phyloP scores from a whole-genome alignment of 2,113 vertebrate genomes.

The Pampusana beccarii region DNA sequence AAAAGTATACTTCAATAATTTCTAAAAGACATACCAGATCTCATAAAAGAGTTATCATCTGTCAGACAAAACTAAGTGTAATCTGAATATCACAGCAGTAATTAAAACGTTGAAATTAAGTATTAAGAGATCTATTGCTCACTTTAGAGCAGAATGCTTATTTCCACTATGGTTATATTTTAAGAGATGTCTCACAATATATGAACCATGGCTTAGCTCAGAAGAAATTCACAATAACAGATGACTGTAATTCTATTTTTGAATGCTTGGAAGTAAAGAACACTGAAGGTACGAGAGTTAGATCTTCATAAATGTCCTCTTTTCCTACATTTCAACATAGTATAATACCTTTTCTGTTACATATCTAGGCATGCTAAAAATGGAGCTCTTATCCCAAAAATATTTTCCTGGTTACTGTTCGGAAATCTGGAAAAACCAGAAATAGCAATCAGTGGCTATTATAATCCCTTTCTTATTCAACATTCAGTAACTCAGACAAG shows the following conservation, averaged over 20 bases:
- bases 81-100: background rate
- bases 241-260: background rate
- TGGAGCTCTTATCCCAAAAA: background rate
- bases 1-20: background rate
- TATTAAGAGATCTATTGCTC: background rate
- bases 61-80: background rate
- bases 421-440: background rate
- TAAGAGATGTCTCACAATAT: background rate
- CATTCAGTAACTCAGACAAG: conserved; percentile 15
- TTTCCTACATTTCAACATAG: background rate
- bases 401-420: background rate
- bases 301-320: background rate
- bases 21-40: background rate
- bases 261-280: background rate
- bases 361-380: background rate
- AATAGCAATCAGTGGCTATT: background rate
- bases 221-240: background rate
- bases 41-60: background rate
- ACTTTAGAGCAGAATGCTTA: background rate
- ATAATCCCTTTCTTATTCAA: conserved; percentile 15
- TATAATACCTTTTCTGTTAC: background rate
- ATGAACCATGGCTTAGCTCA: background rate
- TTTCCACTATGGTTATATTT: background rate
- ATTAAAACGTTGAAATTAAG: background rate
- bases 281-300: background rate